Evolutionary conservation across 2,113 vertebrate species (phyloP), one percentile per base, ranked within the genome.

Genomic region (Gymnobelideus leadbeateri): DNA sequence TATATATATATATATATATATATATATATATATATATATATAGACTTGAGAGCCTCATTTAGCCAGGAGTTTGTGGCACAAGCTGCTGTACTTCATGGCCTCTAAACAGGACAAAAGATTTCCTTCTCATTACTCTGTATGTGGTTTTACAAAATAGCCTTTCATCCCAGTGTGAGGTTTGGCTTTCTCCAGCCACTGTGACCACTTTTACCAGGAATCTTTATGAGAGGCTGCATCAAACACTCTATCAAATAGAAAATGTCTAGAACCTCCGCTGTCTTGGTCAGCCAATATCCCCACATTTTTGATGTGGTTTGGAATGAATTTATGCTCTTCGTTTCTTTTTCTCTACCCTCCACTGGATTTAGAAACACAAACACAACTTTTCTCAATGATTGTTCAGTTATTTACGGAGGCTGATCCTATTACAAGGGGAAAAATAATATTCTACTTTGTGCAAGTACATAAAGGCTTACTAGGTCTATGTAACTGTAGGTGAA

Each of bases 371-470:
- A 52, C 50, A 95, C 77, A 49, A 94, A 50, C 4, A 46, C 77
- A 16, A 68, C 14, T 31, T 95, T 89, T 28, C 91, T 26, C 37
- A 68, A 25, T 92, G 92, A 31, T 95, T 92, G 68, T 51, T 54
- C 90, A 91, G 49, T 92, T 96, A 95, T 50, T 95, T 92, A 57
- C 96, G 96, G 46, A 14, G 8, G 51, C 49, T 90, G 7, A 43
- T 91, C 57, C 51, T 94, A 43, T 54, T 9, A 37, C 8, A 57
- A 97, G n/a, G 50, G 16, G 68, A 84, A 21, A 96, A 95, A 93
- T 92, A 55, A 93, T 49, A 94, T 54, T 47, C 97, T 95, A 68
- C 95, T 97, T 93, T 77, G 53, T 91, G 94, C n/a, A 93, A 91
- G 91, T 89, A 57, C 92, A 89, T 97, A 95, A 95, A 94, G 61